A percentile compares a stretch with the other conserved stretches of the same genome.
These are phyloP conservation scores for Azorinus chamasolen DNA, from an alignment of 2,888 invertebrate species.

Conservation along the genomic window DNA sequence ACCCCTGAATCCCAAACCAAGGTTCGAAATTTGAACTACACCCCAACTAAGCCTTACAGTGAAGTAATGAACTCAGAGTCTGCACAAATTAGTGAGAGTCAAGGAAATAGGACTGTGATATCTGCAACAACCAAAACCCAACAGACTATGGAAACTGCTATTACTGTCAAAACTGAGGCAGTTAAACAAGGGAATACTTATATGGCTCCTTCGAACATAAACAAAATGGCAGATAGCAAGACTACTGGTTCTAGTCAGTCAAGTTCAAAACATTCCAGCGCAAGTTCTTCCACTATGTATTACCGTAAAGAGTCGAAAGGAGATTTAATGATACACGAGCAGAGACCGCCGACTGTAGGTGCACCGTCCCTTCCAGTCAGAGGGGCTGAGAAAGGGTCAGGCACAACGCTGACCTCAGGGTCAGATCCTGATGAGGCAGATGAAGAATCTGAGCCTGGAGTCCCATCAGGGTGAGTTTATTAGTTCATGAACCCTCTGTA, in stretches of 20 bases:
- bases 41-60: conserved; percentile 77
- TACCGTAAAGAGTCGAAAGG: conserved; percentile 76
- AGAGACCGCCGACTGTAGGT: conserved; percentile 77
- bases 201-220: conserved; percentile 53
- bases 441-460: conserved; percentile 66
- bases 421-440: conserved; percentile 65
- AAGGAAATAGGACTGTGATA: conserved; percentile 36
- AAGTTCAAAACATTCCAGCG: conserved; percentile 41
- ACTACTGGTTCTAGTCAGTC: conserved; percentile 12
- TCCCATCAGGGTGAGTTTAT: conserved; percentile 71
- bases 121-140: conserved; percentile 59
- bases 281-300: conserved; percentile 65
- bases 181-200: conserved; percentile 48
- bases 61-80: conserved; percentile 68
- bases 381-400: conserved; percentile 55
- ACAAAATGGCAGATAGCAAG: conserved; percentile 8
- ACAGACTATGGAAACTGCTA: conserved; percentile 59
- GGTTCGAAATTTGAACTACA: conserved; percentile 77
- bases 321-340: conserved; percentile 70
- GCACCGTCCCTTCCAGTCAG: conserved; percentile 63
- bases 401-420: conserved; percentile 41
- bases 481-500: too few relatives aligned
- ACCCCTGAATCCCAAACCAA: conserved; percentile 60
- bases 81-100: too few relatives aligned
- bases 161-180: conserved; percentile 28